phyloP scores from a whole-genome alignment of 2,888 invertebrate genomes.

The Graphium colonna region DNA sequence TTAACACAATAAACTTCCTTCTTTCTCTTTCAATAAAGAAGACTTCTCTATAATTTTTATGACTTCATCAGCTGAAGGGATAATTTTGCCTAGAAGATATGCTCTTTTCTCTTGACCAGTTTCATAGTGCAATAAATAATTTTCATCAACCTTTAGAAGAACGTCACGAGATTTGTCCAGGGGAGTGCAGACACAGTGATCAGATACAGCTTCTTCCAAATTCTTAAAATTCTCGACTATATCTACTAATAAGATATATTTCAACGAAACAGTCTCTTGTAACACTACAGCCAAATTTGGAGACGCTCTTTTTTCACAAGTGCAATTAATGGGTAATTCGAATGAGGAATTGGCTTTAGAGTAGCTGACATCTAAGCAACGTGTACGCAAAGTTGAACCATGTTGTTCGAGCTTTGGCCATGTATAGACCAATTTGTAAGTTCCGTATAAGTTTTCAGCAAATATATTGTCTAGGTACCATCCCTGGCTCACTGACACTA shows the following conservation, averaged over 20 bases:
- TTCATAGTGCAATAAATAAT: neutral
- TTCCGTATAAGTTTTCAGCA: neutral
- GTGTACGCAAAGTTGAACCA: neutral
- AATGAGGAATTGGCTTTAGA: neutral
- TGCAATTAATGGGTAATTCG: neutral
- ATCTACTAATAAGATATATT: neutral
- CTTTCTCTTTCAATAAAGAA: neutral
- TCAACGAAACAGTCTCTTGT: neutral
- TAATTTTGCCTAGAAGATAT: neutral
- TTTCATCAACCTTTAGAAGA: neutral
- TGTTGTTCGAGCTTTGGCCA: neutral
- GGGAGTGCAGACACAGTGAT: neutral
- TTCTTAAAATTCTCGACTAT: neutral
- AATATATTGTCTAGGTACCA: neutral
- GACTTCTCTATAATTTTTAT: neutral
- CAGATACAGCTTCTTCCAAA: neutral
- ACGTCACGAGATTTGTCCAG: neutral
- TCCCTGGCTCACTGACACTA: neutral
- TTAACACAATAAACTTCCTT: neutral
- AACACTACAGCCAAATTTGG: neutral
- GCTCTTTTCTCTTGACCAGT: neutral
- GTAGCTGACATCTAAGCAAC: neutral
- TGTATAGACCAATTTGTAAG: neutral
- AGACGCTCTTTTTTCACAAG: neutral
- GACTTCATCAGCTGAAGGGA: neutral